Evolutionary conservation across 2,113 vertebrate species (phyloP).

Genomic region (Corythoichthys intestinalis): DNA sequence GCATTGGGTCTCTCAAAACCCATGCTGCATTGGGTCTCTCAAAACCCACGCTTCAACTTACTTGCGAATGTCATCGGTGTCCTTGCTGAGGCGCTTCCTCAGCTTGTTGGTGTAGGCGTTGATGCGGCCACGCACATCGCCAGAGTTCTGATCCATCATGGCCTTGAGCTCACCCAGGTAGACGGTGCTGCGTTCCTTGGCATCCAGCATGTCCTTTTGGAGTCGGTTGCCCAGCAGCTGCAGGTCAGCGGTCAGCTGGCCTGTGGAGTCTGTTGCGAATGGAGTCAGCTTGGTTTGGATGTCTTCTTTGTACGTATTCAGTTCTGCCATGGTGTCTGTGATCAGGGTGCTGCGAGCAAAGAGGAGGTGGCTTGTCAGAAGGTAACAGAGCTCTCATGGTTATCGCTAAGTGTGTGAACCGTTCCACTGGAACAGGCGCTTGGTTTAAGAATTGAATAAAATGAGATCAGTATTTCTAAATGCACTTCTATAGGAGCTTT

Average conservation of each 20-base stretch:
- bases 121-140: conserved; percentile 60
- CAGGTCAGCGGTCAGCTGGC: conserved; percentile 65
- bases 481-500: too few species aligned
- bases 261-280: conserved; percentile 46
- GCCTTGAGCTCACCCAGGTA: conserved; percentile 71
- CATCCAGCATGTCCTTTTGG: conserved; percentile 74
- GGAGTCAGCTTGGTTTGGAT: conserved; percentile 67
- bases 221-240: conserved; percentile 67
- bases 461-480: too few species aligned
- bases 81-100: conserved; percentile 76
- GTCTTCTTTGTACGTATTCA: conserved; percentile 59
- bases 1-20: neutral
- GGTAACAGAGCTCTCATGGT: neutral
- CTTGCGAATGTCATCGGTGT: conserved; percentile 70
- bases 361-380: neutral
- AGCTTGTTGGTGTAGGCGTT: conserved; percentile 71
- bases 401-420: too few species aligned
- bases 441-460: too few species aligned
- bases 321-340: conserved; percentile 71
- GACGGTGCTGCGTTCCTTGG: conserved; percentile 64
- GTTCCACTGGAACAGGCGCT: too few species aligned
- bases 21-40: too few species aligned
- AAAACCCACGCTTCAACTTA: conserved; percentile 39
- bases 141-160: conserved; percentile 72
- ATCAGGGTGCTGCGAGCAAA: conserved; percentile 72